These are phyloP conservation scores for Eulemur albifrons DNA, from an alignment of 2,797 vertebrate genomes.

Conservation along the genomic window DNA sequence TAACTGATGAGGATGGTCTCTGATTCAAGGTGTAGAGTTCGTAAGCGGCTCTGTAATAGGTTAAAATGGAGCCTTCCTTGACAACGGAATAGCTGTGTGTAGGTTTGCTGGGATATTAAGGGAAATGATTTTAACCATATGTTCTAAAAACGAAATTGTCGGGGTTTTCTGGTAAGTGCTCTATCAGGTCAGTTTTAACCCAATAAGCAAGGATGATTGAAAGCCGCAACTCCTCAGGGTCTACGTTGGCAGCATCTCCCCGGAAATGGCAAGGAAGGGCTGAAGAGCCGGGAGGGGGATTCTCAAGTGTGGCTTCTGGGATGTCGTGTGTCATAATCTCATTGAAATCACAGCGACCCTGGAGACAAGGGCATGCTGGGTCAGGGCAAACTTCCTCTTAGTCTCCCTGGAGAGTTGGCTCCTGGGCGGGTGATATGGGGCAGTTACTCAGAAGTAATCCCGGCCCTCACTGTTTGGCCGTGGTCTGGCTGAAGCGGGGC, in stretches of 20 bases:
- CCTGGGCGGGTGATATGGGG: not conserved
- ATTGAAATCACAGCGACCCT: not conserved
- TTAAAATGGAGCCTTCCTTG: not conserved
- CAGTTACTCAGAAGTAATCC: not conserved
- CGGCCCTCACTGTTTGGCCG: not conserved
- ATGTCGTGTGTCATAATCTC: not conserved
- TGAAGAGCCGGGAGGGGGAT: not conserved
- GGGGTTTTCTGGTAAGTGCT: constrained; percentile 33
- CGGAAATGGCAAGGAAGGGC: not conserved
- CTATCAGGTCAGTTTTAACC: not conserved
- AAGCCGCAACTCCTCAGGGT: not conserved
- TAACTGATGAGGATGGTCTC: not conserved
- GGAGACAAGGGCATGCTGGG: not conserved
- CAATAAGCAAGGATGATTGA: not conserved
- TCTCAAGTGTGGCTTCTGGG: not conserved
- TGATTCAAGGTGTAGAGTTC: not conserved
- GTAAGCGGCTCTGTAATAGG: not conserved
- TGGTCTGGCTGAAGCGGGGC: not conserved
- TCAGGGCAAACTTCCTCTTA: not conserved
- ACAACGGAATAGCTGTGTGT: not conserved
- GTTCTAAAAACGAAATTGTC: constrained; percentile 22
- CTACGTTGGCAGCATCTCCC: not conserved
- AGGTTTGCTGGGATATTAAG: not conserved
- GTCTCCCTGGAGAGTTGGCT: not conserved
- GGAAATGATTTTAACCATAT: constrained; percentile 1